Evolutionary conservation across 2,888 invertebrate genomes (phyloP), one percentile per base, ranked within the genome.

Genomic region (Cryptocephalus primarius): DNA sequence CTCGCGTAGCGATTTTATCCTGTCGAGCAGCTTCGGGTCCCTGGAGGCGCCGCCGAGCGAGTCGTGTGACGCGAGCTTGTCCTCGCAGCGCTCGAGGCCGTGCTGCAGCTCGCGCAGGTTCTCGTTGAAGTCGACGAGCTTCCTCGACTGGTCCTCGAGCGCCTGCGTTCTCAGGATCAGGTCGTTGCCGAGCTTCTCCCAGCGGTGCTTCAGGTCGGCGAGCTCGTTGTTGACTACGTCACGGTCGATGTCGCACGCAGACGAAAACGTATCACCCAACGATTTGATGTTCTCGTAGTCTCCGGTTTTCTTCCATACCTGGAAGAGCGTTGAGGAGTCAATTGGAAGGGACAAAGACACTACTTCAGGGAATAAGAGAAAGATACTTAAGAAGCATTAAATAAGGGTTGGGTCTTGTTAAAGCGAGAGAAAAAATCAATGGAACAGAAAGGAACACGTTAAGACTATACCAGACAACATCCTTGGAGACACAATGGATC

Each of bases 161-260:
- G 81, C 82, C 62, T 88, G 87, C 32, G 85, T 82, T 61, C 84
- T 79, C 50, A 84, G 81, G 43, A 84, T 74, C 3, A 90, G 75
- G 60, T 83, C 88, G 61, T 89, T 88, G 69, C 92, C 92, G 8
- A 96, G 76, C 60, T 81, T 81, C 62, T 95, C 92, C 95, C 95
- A 95, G 55, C 91, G 76, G 54, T 85, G 83, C 69, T 88, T 90
- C 68, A 93, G 80, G 56, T 79, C 78, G 55, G 83, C 79, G 4
- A 95, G 73, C 62, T 91, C 87, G 38, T 80, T 82, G 63, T 88
- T 83, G 1, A 96, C 88, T 1, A 87, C 80, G 42, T 93, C 92
- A 64, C 93, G 90, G 63, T 95, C 94, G 43, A 86, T 82, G 64
- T 95, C 94, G 57, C 93, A 93, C 41, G 88, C 80, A 0, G 82